These are phyloP conservation scores for Drosophila parabipectinata DNA, from an alignment of 1,140 invertebrate genomes.

Conservation along the genomic window DNA sequence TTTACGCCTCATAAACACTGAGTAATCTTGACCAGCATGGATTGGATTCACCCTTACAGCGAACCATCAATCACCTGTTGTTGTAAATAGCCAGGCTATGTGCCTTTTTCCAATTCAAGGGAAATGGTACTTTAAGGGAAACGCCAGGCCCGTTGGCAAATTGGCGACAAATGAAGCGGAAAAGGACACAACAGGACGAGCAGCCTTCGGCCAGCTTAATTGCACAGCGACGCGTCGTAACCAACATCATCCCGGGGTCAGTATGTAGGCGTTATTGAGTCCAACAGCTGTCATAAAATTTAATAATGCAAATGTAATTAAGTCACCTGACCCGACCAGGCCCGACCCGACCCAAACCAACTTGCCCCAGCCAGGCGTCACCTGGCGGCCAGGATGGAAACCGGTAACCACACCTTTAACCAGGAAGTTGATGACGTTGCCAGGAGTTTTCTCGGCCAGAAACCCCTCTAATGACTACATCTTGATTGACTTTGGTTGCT, in stretches of 20 bases:
- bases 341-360: not conserved
- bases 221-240: conserved; percentile 23
- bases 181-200: not conserved
- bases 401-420: conserved; percentile 29
- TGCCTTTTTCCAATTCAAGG: conserved; percentile 5
- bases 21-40: conserved; percentile 1
- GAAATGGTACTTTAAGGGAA: not conserved
- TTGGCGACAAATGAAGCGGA: conserved; percentile 18
- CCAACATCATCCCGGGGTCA: conserved; percentile 27
- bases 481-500: conserved; percentile 2
- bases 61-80: conserved; percentile 21
- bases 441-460: too few relatives aligned
- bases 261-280: conserved; percentile 50
- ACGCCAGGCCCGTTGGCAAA: not conserved
- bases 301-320: conserved; percentile 82
- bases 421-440: conserved; percentile 23
- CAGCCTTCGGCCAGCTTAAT: conserved; percentile 15
- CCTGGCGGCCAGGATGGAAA: not conserved
- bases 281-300: conserved; percentile 76
- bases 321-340: conserved; percentile 48
- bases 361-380: not conserved
- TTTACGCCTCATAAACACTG: not conserved
- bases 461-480: conserved; percentile 5
- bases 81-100: not conserved
- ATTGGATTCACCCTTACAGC: conserved; percentile 18